Conservation (phyloP, 2,888 invertebrate genomes). For the Calameuta idolon region DNA sequence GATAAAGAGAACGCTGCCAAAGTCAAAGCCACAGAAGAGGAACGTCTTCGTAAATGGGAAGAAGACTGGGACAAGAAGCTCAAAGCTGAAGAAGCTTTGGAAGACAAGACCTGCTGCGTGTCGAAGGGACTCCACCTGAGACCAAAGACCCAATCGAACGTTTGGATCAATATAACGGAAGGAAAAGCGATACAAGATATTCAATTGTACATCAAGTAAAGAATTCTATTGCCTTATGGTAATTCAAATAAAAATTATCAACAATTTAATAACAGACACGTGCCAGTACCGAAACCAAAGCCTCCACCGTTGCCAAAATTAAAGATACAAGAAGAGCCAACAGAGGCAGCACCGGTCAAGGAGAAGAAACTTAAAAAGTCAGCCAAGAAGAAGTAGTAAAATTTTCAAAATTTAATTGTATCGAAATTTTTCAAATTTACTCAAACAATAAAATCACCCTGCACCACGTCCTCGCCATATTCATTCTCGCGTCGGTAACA, state of each 20-base stretch:
- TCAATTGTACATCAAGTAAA: conserved; percentile 44
- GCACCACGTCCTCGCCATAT: neutral
- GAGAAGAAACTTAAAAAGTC: conserved; percentile 17
- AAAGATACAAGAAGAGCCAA: neutral
- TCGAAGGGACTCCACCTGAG: conserved; percentile 27
- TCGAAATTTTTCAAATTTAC: neutral
- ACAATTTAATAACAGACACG: conserved; percentile 22
- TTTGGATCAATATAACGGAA: conserved; percentile 43
- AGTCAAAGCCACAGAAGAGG: conserved; percentile 24
- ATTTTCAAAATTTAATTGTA: neutral
- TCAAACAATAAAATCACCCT: neutral
- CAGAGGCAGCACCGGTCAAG: conserved; percentile 8
- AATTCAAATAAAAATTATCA: neutral
- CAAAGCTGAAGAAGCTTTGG: conserved; percentile 31
- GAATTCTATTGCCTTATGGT: neutral
- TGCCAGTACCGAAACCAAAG: conserved; percentile 30
- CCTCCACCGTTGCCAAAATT: conserved; percentile 27
- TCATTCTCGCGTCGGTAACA: neutral
- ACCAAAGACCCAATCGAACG: conserved; percentile 40
- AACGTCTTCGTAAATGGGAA: conserved; percentile 37
- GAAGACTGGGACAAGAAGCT: conserved; percentile 38
- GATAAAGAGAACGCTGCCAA: conserved; percentile 3
- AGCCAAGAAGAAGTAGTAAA: neutral
- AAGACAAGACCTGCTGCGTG: conserved; percentile 35
- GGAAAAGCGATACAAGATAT: conserved; percentile 40